Evolutionary conservation across 2,113 vertebrate species (phyloP), one percentile per base, ranked within the genome.

Genomic region (Balaeniceps rex): DNA sequence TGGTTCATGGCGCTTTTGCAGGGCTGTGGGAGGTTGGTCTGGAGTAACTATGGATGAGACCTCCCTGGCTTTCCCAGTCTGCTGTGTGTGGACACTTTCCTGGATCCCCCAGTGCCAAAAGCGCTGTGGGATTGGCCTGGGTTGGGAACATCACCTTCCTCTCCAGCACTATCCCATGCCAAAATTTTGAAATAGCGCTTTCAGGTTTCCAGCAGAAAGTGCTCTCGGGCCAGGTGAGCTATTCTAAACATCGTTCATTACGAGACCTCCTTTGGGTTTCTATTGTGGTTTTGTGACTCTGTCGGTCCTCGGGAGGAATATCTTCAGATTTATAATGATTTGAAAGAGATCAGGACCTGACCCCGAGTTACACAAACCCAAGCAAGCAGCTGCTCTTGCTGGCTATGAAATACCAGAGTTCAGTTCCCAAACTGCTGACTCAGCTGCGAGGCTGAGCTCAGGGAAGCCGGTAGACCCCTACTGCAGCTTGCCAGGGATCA

Each of bases 391-490:
- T 57, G 57, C 68, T 70, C 40, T 31, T 8, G 4, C 34, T 46
- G 55, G 25, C 38, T 5, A 47, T 5, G 55, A 76, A 75, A 51
- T 5, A 23, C 4, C 75, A 74, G 68, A 60, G 71, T 10, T 36
- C 88, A 38, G 19, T 2, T 22, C 74, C 88, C 91, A 95, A 82
- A 93, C 84, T 86, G 80, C 90, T 47, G 88, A 49, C 85, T 94
- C 85, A 84, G 82, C 78, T 64, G 72, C 19, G 25, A 16, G 12
- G 40, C 3, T 74, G 44, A 24, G 55, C 70, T 33, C 18, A 18
- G 40, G 40, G 51, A 33, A 69, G 16, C 7, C 1, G 0, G 8
- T 7, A 18, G 4, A 1, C 28, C 47, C 47, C 74, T 29, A 7
- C 5, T 8, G 21, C 60, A 26, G 51, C 31, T 33, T 54, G 88